Evolutionary conservation across 2,797 vertebrate species (phyloP), one percentile per base, ranked within the genome.

Genomic region (Amazona ochrocephala): DNA sequence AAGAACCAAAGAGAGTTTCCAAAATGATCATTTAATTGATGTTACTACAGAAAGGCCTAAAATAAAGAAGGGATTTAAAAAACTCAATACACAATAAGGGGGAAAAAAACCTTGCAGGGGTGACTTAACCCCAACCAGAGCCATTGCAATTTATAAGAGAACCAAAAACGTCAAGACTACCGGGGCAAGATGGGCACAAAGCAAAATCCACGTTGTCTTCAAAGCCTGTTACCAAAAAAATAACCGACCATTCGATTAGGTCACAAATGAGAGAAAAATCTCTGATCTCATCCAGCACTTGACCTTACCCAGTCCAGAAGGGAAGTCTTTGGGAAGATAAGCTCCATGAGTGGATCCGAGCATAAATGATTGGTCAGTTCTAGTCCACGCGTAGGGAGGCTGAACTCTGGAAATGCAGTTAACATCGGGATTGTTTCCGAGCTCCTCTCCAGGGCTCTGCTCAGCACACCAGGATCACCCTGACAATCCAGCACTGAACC

Each of bases 1-100:
- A 97, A 97, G 97, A 97, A 98, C 97, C 97, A 96, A 97, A 97
- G 96, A 94, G 58, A 90, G 90, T 95, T 97, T 97, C 93, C 96
- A 95, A 98, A 98, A 97, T 96, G 92, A 97, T 95, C 93, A 85
- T 96, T 86, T 90, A 96, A 95, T 93, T 82, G 97, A 91, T 95
- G 90, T 85, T 96, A 97, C 97, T 98, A 97, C 81, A 81, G 51
- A 95, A 95, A 93, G 83, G 91, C 92, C 93, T 96, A 96, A 94
- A 96, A 93, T 42, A 95, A 95, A 86, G n/a, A 76, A 88, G 41
- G 91, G 72, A 68, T 93, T 97, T 95, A 84, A 96, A 98, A 97
- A 95, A 91, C 4, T 88, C 89, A 95, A 86, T 96, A 96, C 95
- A 98, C 94, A 96, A 93, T 37, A 90, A 50, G 94, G 95, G 93